Conservation (phyloP, 2,113 vertebrate species). For the Thalassarche chlororhynchos region DNA sequence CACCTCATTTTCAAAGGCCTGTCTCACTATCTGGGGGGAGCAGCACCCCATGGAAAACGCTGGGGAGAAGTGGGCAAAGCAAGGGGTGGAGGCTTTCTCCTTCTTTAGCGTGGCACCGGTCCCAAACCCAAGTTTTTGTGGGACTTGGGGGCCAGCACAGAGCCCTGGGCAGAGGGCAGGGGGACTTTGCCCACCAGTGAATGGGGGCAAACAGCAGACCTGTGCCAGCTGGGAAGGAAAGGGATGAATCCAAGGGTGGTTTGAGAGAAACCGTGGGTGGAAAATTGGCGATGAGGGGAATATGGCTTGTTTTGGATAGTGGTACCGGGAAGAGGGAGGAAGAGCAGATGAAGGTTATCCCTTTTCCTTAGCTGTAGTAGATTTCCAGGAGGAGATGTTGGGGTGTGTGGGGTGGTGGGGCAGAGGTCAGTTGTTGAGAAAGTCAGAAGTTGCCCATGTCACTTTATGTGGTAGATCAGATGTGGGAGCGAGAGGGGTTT, state of each 20-base stretch:
- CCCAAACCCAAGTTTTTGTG: not conserved
- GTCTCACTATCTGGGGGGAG: not conserved
- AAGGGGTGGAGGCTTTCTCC: not conserved
- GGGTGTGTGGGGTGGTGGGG: not conserved
- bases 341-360: not conserved
- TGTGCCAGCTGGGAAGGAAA: not conserved
- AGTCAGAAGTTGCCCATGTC: not conserved
- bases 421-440: not conserved
- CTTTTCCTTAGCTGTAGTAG: not conserved
- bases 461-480: not conserved
- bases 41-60: not conserved
- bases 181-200: not conserved
- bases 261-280: not conserved
- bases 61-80: not conserved
- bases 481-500: not conserved
- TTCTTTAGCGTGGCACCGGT: not conserved
- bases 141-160: not conserved
- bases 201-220: not conserved
- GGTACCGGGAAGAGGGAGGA: not conserved
- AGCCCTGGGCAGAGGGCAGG: not conserved
- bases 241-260: not conserved
- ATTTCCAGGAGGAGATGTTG: not conserved
- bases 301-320: not conserved
- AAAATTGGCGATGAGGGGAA: not conserved
- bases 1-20: not conserved